Evolutionary conservation across 2,113 vertebrate genomes (phyloP).

Genomic region (Odontesthes bonariensis): DNA sequence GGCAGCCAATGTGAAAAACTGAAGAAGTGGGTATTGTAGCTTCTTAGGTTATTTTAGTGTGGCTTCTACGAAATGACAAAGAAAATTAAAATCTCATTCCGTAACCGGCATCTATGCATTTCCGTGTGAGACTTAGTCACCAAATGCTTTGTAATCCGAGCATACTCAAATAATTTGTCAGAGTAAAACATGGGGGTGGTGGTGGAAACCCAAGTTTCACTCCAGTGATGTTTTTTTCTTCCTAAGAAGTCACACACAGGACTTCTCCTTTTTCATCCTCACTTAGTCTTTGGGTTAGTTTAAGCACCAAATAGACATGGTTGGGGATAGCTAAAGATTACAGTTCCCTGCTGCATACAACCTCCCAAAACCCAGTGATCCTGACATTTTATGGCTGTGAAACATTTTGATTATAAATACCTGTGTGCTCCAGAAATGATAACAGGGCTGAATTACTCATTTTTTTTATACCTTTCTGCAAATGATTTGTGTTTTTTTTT

Average conservation of each 20-base stretch:
- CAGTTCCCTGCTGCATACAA: not conserved
- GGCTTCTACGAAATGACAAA: conserved; percentile 51
- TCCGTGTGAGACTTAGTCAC: not conserved
- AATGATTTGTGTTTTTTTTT: no score
- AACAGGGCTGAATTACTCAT: not conserved
- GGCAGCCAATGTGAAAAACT: conserved; percentile 66
- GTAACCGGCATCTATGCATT: not conserved
- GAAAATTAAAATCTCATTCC: conserved; percentile 19
- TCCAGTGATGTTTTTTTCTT: no score
- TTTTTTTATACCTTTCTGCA: not conserved
- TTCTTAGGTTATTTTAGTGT: conserved; percentile 39
- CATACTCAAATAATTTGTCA: not conserved
- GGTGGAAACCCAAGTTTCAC: no score
- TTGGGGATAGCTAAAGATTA: no score
- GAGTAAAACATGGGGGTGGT: not conserved
- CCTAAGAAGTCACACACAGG: no score
- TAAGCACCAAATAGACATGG: not conserved
- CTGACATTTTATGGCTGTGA: not conserved
- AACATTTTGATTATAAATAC: not conserved
- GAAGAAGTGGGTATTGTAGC: conserved; percentile 46
- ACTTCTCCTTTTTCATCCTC: no score
- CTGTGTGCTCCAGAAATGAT: not conserved
- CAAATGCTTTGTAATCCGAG: not conserved
- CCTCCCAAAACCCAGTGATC: not conserved
- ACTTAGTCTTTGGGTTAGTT: not conserved